These are phyloP conservation scores for Lepilemur ruficaudatus DNA, from an alignment of 2,797 vertebrate species.

Conservation along the genomic window DNA sequence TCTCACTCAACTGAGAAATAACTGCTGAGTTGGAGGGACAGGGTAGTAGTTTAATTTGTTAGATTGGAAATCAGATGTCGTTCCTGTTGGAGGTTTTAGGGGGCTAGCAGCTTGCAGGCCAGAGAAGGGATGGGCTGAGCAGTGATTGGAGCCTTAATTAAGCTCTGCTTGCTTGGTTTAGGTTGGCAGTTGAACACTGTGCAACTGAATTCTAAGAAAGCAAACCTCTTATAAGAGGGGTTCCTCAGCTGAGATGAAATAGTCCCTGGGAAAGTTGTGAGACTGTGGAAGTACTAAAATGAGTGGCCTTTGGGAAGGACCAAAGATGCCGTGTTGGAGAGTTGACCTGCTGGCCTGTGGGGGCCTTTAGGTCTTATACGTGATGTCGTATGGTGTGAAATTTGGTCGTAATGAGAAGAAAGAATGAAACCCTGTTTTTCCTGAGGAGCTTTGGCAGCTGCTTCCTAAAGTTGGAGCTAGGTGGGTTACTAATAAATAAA, in stretches of 20 bases:
- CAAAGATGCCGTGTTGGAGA: neutral
- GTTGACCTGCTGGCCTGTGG: neutral
- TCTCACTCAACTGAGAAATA: neutral
- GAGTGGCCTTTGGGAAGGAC: neutral
- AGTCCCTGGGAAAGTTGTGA: neutral
- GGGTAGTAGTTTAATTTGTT: neutral
- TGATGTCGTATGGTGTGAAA: neutral
- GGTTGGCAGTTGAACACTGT: neutral
- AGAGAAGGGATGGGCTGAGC: neutral
- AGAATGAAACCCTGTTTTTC: neutral
- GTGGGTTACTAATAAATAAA: neutral
- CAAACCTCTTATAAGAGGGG: neutral
- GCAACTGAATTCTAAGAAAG: neutral
- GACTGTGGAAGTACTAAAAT: neutral
- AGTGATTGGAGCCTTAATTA: neutral
- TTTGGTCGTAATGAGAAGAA: neutral
- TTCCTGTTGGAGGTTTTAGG: neutral
- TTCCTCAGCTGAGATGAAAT: neutral
- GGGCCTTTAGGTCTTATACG: neutral
- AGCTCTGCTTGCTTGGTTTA: neutral
- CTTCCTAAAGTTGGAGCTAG: neutral
- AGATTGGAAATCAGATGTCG: conserved; percentile 12
- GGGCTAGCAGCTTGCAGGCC: neutral
- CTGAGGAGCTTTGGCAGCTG: neutral
- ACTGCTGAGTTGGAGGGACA: neutral